Percentiles rank a stretch among this genome's conserved stretches.
Evolutionary conservation across 2,888 invertebrate species (phyloP).

Genomic region (Cordilura impudica): DNA sequence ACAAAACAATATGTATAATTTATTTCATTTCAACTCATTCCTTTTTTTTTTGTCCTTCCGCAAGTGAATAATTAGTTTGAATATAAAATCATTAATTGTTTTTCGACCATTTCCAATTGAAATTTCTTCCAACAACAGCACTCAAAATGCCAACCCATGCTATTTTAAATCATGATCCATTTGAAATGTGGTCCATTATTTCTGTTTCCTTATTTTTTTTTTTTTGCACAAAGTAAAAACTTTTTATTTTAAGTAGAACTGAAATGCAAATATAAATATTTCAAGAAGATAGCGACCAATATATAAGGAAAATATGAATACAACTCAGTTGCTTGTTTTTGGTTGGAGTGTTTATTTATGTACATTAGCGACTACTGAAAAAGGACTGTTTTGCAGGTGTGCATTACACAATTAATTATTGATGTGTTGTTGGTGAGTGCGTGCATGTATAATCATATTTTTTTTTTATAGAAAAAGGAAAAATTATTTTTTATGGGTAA

Average conservation of each 20-base stretch:
- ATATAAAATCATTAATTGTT: constrained; percentile 4
- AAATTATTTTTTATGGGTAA: constrained; percentile 37
- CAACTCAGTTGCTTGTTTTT: neutral
- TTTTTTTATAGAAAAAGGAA: neutral
- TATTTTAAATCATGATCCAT: constrained; percentile 19
- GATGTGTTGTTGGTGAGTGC: neutral
- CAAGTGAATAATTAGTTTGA: constrained; percentile 19
- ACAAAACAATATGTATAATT: neutral
- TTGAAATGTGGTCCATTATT: neutral
- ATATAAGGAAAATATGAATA: neutral
- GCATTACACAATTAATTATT: constrained; percentile 22
- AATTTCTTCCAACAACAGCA: neutral
- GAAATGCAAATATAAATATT: neutral
- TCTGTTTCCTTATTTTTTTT: too few relatives aligned
- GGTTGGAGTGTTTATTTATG: neutral
- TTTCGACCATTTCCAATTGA: constrained; percentile 7
- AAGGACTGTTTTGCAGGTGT: neutral
- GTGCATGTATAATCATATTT: neutral
- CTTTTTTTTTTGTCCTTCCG: neutral
- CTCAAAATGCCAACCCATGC: neutral
- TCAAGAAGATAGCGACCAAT: neutral
- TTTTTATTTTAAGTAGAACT: constrained; percentile 18
- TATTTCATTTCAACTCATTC: neutral
- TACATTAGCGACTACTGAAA: neutral
- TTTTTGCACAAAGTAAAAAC: constrained; percentile 6